Evolutionary conservation across 2,888 invertebrate species (phyloP).

Genomic region (Tyria jacobaeae): DNA sequence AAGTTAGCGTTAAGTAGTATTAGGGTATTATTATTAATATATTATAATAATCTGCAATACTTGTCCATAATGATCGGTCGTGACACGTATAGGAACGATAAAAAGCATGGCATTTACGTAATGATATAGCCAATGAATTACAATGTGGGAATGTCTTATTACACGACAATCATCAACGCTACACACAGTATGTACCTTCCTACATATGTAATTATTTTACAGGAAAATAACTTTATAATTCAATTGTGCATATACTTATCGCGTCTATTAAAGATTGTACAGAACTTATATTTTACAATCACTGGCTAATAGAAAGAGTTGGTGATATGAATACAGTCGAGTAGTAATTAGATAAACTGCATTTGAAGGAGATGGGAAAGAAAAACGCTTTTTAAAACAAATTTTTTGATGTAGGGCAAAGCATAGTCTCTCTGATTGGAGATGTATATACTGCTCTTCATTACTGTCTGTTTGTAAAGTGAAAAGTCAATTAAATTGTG

Average conservation of each 20-base stretch:
- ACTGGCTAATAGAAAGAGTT: slow-evolving; percentile 16
- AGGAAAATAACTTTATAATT: slow-evolving; percentile 54
- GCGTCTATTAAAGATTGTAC: slow-evolving; percentile 11
- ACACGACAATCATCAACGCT: slow-evolving; percentile 28
- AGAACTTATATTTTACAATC: slow-evolving; percentile 25
- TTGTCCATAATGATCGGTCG: too few species aligned
- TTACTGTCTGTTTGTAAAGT: too few species aligned
- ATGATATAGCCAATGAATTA: slow-evolving; percentile 24
- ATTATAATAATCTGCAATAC: too few species aligned
- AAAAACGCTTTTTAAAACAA: too few species aligned
- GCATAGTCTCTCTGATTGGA: too few species aligned
- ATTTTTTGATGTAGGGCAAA: too few species aligned
- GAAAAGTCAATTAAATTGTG: too few species aligned
- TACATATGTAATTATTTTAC: slow-evolving; percentile 35
- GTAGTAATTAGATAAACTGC: too few species aligned
- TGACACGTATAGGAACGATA: not conserved
- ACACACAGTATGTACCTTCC: slow-evolving; percentile 29
- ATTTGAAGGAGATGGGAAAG: too few species aligned
- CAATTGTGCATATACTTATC: slow-evolving; percentile 51
- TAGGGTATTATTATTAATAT: too few species aligned
- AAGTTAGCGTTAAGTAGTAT: too few species aligned
- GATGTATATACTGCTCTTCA: too few species aligned
- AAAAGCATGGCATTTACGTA: slow-evolving; percentile 14
- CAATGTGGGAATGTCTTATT: slow-evolving; percentile 25
- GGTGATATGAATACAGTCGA: slow-evolving; percentile 16